Percentiles rank a stretch among this genome's conserved stretches.
These are phyloP conservation scores for Pyrocoelia pectoralis DNA, from an alignment of 2,888 invertebrate species.

Conservation along the genomic window DNA sequence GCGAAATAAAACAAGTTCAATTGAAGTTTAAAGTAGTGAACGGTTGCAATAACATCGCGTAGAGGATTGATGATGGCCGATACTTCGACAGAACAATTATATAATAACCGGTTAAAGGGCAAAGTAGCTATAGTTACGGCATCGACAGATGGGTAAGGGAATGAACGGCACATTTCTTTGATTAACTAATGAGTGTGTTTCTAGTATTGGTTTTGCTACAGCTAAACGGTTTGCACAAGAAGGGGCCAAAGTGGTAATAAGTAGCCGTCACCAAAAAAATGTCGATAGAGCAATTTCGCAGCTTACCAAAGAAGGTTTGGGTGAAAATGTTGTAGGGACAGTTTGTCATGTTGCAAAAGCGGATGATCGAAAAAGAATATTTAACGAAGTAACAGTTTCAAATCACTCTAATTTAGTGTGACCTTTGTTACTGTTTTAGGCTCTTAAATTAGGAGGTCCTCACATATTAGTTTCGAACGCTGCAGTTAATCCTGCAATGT, in stretches of 20 bases:
- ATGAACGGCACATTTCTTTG: not conserved
- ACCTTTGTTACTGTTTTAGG: conserved; percentile 61
- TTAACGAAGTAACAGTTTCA: conserved; percentile 65
- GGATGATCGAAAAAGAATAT: conserved; percentile 79
- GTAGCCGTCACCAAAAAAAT: conserved; percentile 88
- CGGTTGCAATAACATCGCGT: not conserved
- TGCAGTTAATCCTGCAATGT: conserved; percentile 83
- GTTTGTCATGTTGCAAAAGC: conserved; percentile 91
- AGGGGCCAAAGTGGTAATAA: conserved; percentile 91
- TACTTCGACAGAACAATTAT: conserved; percentile 8
- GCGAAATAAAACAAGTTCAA: too few species aligned
- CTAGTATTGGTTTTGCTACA: conserved; percentile 90
- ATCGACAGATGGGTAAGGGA: conserved; percentile 79
- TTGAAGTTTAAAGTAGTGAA: too few species aligned
- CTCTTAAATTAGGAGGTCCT: conserved; percentile 82
- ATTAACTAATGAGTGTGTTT: not conserved
- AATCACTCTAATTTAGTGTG: not conserved
- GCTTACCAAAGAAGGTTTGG: conserved; percentile 70
- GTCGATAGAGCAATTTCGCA: conserved; percentile 79
- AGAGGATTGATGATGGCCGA: too few species aligned
- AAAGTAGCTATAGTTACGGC: conserved; percentile 91
- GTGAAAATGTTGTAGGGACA: conserved; percentile 74
- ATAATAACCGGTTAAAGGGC: conserved; percentile 65
- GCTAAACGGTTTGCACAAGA: conserved; percentile 86
- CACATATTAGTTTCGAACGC: conserved; percentile 97